Evolutionary conservation across 2,797 vertebrate species (phyloP).

Genomic region (Amphiprion clarkii): DNA sequence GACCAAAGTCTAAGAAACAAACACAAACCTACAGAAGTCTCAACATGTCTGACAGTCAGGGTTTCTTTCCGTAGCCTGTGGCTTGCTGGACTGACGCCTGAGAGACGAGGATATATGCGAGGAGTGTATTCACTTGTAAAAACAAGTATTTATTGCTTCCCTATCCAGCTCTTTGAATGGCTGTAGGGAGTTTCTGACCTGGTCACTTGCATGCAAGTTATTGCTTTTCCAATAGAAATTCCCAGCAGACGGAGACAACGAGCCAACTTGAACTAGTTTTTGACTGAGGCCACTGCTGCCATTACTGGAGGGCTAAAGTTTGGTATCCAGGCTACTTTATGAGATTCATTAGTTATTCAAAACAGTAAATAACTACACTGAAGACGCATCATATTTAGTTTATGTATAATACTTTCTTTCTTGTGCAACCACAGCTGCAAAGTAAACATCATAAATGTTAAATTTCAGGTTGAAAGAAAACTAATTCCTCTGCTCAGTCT

Average conservation of each 20-base stretch:
- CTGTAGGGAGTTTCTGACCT: slow-evolving; percentile 64
- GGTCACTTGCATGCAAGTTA: slow-evolving; percentile 57
- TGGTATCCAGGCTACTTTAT: slow-evolving; percentile 7
- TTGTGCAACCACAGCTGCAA: no score
- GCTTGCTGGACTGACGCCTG: slow-evolving; percentile 33
- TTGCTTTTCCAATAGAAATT: slow-evolving; percentile 58
- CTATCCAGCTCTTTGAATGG: slow-evolving; percentile 46
- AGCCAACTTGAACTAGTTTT: slow-evolving; percentile 40
- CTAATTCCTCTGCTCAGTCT: no score
- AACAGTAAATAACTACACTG: background rate
- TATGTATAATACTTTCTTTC: no score
- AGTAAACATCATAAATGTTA: no score
- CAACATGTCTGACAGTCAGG: slow-evolving; percentile 42
- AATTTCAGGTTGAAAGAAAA: no score
- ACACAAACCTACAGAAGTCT: slow-evolving; percentile 28
- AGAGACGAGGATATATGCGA: slow-evolving; percentile 57
- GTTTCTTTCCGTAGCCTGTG: slow-evolving; percentile 46
- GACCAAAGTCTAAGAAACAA: slow-evolving; percentile 14
- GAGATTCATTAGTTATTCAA: background rate
- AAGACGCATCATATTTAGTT: background rate
- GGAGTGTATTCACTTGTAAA: slow-evolving; percentile 68
- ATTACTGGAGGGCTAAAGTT: background rate
- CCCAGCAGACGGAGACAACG: slow-evolving; percentile 27
- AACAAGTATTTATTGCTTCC: slow-evolving; percentile 77
- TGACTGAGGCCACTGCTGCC: slow-evolving; percentile 35